Percentiles rank a stretch among this genome's conserved stretches.
These are phyloP conservation scores for Dermatemys mawii DNA, from an alignment of 2,113 vertebrate genomes.

Conservation along the genomic window DNA sequence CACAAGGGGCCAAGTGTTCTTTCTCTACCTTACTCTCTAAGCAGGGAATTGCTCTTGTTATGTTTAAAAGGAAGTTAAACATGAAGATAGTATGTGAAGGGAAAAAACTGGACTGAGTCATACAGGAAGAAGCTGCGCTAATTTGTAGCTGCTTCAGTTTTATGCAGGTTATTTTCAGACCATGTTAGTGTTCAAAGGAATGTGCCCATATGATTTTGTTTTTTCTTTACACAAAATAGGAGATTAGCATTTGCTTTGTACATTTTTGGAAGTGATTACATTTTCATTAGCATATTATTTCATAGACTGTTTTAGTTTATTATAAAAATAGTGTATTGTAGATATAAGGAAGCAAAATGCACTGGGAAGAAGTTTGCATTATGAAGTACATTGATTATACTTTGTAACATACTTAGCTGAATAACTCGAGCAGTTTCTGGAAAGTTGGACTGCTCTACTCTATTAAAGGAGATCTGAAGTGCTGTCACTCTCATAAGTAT, in stretches of 20 bases:
- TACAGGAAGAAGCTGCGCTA: background rate
- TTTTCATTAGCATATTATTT: background rate
- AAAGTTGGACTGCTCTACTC: background rate
- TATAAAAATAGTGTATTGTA: background rate
- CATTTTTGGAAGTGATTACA: background rate
- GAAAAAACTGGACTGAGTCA: background rate
- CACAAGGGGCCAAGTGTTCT: background rate
- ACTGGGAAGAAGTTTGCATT: background rate
- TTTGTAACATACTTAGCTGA: background rate
- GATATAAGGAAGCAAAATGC: background rate
- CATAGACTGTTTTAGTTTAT: background rate
- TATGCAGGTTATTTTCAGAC: background rate
- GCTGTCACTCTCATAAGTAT: background rate
- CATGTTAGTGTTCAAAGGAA: background rate
- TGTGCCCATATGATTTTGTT: background rate
- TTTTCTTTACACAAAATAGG: background rate
- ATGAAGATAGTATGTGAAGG: background rate
- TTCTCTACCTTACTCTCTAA: background rate
- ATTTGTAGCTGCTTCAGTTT: background rate
- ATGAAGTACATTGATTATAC: background rate
- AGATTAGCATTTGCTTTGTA: background rate
- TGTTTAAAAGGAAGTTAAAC: background rate
- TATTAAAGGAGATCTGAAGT: background rate
- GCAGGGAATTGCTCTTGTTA: background rate
- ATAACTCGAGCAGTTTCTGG: background rate